Evolutionary conservation across 2,797 vertebrate species (phyloP), one percentile per base, ranked within the genome.

Genomic region (Lacerta agilis): DNA sequence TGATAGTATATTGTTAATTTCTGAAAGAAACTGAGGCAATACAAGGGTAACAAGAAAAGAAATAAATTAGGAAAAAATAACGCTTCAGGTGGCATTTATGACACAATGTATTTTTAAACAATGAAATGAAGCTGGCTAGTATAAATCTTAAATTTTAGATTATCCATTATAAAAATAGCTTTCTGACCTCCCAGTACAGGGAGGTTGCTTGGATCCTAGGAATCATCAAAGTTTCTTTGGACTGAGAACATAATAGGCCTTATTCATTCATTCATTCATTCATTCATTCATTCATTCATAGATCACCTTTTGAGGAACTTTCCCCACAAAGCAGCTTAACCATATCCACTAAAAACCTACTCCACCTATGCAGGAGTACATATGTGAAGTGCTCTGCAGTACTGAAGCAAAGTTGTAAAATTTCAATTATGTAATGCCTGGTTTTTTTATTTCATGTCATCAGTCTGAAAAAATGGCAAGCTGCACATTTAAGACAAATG

Each of bases 1-100:
- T 69, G 89, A 92, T 92, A 83, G 71, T 87, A 83, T 82, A 36
- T 55, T 55, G 78, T 90, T 92, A 88, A 94, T 49, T 94, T 90
- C 92, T 87, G 81, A 83, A 91, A 88, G 90, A 84, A 90, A 73
- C 67, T 86, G 91, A 90, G 49, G 66, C 91, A 84, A 93, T 36
- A 17, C n/a, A 82, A 80, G 11, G 73, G 72, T 38, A 91, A 90
- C 4, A 86, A 92, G 82, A 72, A 43, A 87, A 89, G 66, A 33
- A 93, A 88, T 85, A 86, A 87, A 72, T 38, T 15, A 87, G 73
- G 90, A 93, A 92, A 76, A 41, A 72, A 8, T 77, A 88, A 80
- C 80, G 67, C 49, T 86, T 91, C 81, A 94, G 90, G 79, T 81
- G 80, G 69, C 91, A 89, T 77, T 89, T 49, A 33, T 55, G 45